phyloP scores from a whole-genome alignment of 2,113 vertebrate genomes.

The Peromyscus maniculatus region DNA sequence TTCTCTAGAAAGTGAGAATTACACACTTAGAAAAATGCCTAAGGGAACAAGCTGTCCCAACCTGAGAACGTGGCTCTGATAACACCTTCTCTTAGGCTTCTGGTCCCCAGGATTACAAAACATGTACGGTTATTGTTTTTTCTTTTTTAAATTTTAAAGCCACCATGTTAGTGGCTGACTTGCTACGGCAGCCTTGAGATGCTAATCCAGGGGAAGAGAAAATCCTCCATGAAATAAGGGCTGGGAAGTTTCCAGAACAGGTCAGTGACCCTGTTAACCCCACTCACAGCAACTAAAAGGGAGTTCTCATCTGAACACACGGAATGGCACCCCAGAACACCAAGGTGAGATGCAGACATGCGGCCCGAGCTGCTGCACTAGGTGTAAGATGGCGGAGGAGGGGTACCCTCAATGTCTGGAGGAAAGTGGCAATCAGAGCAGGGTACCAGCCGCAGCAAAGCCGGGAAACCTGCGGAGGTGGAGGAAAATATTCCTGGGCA shows the following conservation, averaged over 20 bases:
- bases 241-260: neutral
- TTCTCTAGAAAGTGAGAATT: neutral
- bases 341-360: neutral
- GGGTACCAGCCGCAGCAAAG: neutral
- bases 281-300: neutral
- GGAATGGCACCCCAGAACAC: neutral
- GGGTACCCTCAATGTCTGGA: accelerated
- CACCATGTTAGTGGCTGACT: neutral
- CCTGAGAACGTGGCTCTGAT: neutral
- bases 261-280: neutral
- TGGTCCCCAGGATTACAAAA: neutral
- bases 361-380: accelerated
- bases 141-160: neutral
- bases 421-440: neutral
- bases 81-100: neutral
- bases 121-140: neutral
- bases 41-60: neutral
- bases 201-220: neutral
- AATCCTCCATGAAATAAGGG: neutral
- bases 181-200: neutral
- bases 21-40: no score
- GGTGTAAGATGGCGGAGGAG: neutral
- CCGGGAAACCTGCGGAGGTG: neutral
- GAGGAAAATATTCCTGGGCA: neutral
- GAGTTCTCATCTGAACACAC: neutral